Evolutionary conservation across 2,113 vertebrate genomes (phyloP), one percentile per base, ranked within the genome.

Genomic region (Chionis minor): DNA sequence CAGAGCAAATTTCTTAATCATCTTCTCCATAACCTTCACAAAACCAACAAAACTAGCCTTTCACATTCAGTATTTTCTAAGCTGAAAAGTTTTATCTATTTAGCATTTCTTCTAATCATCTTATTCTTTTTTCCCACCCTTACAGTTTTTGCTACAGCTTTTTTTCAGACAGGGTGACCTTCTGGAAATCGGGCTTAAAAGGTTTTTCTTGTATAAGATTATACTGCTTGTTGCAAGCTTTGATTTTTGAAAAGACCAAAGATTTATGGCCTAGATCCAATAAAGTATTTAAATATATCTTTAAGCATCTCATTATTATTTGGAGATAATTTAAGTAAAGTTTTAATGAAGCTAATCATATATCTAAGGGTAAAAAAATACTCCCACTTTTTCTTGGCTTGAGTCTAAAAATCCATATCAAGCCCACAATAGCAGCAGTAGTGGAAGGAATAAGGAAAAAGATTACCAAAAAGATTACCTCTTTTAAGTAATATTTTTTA

Each of bases 401-500:
- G 27, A 77, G 17, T 32, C 20, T 82, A 73, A 73, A 74, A 58
- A 58, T 65, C 24, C 30, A 69, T 18, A 78, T 58, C 24, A 94
- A 81, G 17, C 11, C 35, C 14, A 40, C 32, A 62, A 30, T 1
- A 61, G 15, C 10, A 79, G 17, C 20, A 40, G 6, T 20, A 65
- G 6, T 56, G 6, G 18, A 77, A 33, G 14, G 4, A 90, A 82
- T 35, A 86, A 94, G 11, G 14, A 35, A 82, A 80, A 78, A 27
- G 0, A 21, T 52, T 38, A 32, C 11, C 7, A 35, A 82, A 80
- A 78, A 27, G 0, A 21, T 52, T 38, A 32, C 11, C 7, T 65
- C 14, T 54, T 80, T 30, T 52, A 49, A 59, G 5, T 35, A 40
- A 58, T 14, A 33, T 15, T 86, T 71, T 32, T 21, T 1, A 13